phyloP scores from a whole-genome alignment of 1,140 invertebrate genomes.

The Nasonia giraulti region DNA sequence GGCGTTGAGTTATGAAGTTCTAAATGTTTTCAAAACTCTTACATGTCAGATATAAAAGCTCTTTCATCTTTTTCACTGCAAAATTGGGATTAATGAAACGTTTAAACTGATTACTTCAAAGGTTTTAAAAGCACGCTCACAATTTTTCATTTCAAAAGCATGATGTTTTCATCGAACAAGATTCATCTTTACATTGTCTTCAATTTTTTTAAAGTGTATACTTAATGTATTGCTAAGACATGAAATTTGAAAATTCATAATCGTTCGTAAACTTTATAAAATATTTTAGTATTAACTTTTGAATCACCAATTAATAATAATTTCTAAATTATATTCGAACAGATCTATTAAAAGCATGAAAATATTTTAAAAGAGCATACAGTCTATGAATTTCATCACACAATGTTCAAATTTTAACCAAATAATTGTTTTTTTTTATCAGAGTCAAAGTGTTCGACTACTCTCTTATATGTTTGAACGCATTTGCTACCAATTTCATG shows the following conservation, averaged over 20 bases:
- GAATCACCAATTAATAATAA: neutral
- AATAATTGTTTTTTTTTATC: neutral
- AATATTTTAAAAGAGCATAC: constrained; percentile 14
- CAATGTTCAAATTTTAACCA: neutral
- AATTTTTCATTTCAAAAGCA: neutral
- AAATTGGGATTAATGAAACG: neutral
- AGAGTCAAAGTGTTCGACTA: neutral
- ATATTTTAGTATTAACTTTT: neutral
- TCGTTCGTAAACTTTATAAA: neutral
- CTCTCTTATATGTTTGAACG: neutral
- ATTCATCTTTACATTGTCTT: neutral
- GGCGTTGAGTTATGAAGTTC: constrained; percentile 37
- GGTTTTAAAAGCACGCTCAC: too few relatives aligned
- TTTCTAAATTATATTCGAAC: neutral
- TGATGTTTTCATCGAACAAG: neutral
- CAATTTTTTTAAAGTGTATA: neutral
- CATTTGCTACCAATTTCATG: constrained; percentile 2
- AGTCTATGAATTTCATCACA: constrained; percentile 26
- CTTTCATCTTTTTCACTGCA: constrained; percentile 21
- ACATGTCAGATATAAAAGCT: constrained; percentile 70
- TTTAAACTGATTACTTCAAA: neutral
- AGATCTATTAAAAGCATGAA: neutral
- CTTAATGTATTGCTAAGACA: neutral
- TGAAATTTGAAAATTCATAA: neutral
- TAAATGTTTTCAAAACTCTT: constrained; percentile 70